These are phyloP conservation scores for Reinhardtius hippoglossoides DNA, from an alignment of 2,113 vertebrate genomes.

Conservation along the genomic window DNA sequence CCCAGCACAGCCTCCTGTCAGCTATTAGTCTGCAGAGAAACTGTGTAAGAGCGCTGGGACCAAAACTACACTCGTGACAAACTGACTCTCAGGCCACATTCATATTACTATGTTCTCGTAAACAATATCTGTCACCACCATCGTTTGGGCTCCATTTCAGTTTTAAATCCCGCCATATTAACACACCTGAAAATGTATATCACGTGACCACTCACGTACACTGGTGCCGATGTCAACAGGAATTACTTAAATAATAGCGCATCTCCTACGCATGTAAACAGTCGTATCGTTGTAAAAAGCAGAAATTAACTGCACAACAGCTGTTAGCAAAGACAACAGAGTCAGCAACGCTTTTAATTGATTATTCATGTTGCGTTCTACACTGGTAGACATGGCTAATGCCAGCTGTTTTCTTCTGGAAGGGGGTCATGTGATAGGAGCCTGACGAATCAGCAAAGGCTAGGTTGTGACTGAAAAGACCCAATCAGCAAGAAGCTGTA, in stretches of 20 bases:
- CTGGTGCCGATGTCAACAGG: too few species aligned
- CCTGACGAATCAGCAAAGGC: too few species aligned
- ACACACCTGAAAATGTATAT: not conserved
- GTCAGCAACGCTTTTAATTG: not conserved
- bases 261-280: not conserved
- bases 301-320: not conserved
- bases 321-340: not conserved
- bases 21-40: constrained; percentile 27
- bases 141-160: not conserved
- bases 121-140: too few species aligned
- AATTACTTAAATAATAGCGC: too few species aligned
- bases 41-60: constrained; percentile 1
- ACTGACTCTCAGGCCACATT: constrained; percentile 1
- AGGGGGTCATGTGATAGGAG: not conserved
- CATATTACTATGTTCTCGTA: too few species aligned
- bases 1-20: constrained; percentile 58
- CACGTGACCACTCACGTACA: not conserved
- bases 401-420: not conserved
- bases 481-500: too few species aligned
- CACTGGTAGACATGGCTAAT: not conserved
- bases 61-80: constrained; percentile 17
- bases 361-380: not conserved
- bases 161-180: not conserved
- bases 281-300: not conserved
- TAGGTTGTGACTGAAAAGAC: not conserved